Evolutionary conservation across 2,797 vertebrate species (phyloP).

Genomic region (Tolypeutes matacus): DNA sequence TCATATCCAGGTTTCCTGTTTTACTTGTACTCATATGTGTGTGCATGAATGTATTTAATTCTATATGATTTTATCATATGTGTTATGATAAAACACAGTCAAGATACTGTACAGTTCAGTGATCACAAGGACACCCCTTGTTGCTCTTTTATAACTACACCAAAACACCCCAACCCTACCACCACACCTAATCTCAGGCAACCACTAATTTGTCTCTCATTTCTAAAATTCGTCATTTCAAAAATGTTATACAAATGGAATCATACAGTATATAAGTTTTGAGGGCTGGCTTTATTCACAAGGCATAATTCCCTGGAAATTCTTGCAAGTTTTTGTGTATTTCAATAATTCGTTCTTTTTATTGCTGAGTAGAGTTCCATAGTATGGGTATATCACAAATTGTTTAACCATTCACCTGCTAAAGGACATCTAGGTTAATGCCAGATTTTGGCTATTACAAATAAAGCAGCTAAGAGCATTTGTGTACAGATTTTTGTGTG

Average conservation of each 20-base stretch:
- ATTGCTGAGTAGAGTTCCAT: background rate
- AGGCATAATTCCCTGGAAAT: background rate
- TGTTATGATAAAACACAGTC: no score
- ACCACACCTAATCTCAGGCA: background rate
- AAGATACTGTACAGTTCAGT: background rate
- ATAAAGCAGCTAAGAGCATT: conserved; percentile 5
- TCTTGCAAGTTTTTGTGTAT: background rate
- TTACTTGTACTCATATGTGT: background rate
- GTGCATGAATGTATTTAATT: background rate
- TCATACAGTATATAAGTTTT: background rate
- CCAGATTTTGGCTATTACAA: conserved; percentile 11
- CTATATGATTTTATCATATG: background rate
- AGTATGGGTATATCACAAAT: background rate
- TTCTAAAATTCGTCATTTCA: conserved; percentile 15
- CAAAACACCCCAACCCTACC: background rate
- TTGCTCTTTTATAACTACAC: background rate
- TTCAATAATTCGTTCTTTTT: background rate
- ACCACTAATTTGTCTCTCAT: background rate
- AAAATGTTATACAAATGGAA: conserved; percentile 8
- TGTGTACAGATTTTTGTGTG: background rate
- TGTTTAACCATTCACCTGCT: background rate
- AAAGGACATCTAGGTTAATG: background rate
- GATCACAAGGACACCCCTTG: background rate
- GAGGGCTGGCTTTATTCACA: background rate
- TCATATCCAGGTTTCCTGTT: background rate